These are phyloP conservation scores for Venustaconcha ellipsiformis DNA, from an alignment of 1,140 invertebrate genomes.

Conservation along the genomic window DNA sequence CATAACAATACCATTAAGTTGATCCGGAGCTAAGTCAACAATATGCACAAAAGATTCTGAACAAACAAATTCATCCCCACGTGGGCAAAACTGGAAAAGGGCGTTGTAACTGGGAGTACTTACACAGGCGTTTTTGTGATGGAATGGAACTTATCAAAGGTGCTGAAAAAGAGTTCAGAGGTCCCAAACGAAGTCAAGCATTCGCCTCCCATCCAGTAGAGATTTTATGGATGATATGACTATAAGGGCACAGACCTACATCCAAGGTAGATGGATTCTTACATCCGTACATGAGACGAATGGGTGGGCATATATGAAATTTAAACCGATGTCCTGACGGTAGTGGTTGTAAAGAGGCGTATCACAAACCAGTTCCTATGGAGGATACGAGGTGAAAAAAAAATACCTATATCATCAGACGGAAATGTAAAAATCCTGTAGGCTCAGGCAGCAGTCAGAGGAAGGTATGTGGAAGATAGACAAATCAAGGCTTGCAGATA, in stretches of 20 bases:
- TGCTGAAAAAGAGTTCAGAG: neutral
- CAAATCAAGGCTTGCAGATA: neutral
- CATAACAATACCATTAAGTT: neutral
- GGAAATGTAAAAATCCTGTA: neutral
- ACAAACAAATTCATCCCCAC: neutral
- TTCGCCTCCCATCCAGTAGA: neutral
- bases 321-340: slow-evolving; percentile 1
- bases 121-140: slow-evolving; percentile 1
- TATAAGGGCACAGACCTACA: neutral
- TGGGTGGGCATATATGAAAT: neutral
- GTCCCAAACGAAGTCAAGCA: neutral
- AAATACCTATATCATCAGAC: neutral
- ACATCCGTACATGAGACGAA: neutral
- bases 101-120: slow-evolving; percentile 3
- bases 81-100: slow-evolving; percentile 1
- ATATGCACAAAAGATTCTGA: neutral
- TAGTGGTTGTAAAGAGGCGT: neutral
- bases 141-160: slow-evolving; percentile 5
- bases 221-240: slow-evolving; percentile 5
- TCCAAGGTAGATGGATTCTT: neutral
- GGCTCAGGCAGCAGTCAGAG: neutral
- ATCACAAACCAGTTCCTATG: neutral
- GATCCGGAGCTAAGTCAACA: slow-evolving; percentile 6
- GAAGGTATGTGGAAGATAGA: slow-evolving; percentile 1
- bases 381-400: neutral